Evolutionary conservation across 2,797 vertebrate species (phyloP).

Genomic region (Enteromius viviparus): DNA sequence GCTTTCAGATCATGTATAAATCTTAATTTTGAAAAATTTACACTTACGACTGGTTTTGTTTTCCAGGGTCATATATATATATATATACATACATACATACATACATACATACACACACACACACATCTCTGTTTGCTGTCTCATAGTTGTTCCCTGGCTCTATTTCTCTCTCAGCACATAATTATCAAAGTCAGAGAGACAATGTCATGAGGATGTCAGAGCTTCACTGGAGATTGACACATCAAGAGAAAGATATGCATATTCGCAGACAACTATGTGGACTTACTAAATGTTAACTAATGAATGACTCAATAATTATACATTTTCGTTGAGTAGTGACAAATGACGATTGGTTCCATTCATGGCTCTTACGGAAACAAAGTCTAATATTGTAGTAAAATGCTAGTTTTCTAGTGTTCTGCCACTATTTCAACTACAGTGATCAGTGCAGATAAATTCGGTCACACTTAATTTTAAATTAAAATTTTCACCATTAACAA

Average conservation of each 20-base stretch:
- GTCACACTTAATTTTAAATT: not conserved
- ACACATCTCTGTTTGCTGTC: no score
- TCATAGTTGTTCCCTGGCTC: not conserved
- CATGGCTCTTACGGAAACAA: no score
- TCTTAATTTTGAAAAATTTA: no score
- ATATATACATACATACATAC: no score
- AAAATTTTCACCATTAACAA: not conserved
- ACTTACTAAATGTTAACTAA: not conserved
- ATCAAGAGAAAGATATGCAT: not conserved
- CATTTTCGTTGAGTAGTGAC: no score
- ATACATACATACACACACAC: no score
- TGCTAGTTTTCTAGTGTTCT: not conserved
- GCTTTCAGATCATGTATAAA: no score
- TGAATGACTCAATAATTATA: not conserved
- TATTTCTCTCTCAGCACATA: conserved; percentile 17
- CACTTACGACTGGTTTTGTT: no score
- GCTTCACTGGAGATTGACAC: not conserved
- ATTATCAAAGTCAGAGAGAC: conserved; percentile 18
- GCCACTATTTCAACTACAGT: not conserved
- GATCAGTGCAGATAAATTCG: not conserved
- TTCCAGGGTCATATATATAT: no score
- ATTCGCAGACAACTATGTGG: not conserved
- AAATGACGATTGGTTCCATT: no score
- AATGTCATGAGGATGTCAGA: not conserved
- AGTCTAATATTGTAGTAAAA: no score